These are phyloP conservation scores for Drosophila phalerata DNA, from an alignment of 2,888 invertebrate genomes.

Conservation along the genomic window DNA sequence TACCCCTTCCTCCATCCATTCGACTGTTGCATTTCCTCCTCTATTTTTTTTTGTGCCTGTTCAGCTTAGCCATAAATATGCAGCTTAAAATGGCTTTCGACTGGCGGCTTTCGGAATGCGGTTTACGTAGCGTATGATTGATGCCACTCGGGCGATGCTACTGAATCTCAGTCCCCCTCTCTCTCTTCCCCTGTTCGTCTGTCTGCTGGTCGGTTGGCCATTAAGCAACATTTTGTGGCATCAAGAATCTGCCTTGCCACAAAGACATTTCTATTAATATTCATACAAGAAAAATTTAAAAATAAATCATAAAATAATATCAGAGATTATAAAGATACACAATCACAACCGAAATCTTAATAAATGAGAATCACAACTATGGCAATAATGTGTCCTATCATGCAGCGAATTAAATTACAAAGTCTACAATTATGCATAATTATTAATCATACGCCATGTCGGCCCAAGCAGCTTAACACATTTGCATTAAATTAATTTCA, in stretches of 20 bases:
- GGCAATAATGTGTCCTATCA: neutral
- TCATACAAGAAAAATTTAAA: neutral
- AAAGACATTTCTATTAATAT: neutral
- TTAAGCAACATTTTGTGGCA: conserved; percentile 54
- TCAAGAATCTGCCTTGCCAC: conserved; percentile 22
- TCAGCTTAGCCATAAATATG: conserved; percentile 78
- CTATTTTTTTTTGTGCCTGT: conserved; percentile 21
- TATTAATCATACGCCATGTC: conserved; percentile 55
- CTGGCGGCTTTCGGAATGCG: conserved; percentile 79
- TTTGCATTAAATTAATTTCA: conserved; percentile 43
- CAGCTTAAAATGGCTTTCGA: conserved; percentile 81
- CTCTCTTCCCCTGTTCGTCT: neutral
- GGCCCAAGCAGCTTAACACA: conserved; percentile 4
- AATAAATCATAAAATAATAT: neutral
- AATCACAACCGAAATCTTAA: neutral
- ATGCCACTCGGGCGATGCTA: conserved; percentile 59
- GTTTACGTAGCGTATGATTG: conserved; percentile 79
- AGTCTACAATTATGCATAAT: conserved; percentile 48
- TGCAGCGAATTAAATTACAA: conserved; percentile 8
- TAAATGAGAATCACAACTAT: neutral
- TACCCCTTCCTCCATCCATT: conserved; percentile 2
- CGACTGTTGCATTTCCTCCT: conserved; percentile 28
- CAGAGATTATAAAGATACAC: neutral
- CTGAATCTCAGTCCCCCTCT: conserved; percentile 4
- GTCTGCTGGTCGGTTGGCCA: conserved; percentile 39